Base-by-base conservation (phyloP, 2,888 invertebrate species). In the Metopia argyrocephala region DNA sequence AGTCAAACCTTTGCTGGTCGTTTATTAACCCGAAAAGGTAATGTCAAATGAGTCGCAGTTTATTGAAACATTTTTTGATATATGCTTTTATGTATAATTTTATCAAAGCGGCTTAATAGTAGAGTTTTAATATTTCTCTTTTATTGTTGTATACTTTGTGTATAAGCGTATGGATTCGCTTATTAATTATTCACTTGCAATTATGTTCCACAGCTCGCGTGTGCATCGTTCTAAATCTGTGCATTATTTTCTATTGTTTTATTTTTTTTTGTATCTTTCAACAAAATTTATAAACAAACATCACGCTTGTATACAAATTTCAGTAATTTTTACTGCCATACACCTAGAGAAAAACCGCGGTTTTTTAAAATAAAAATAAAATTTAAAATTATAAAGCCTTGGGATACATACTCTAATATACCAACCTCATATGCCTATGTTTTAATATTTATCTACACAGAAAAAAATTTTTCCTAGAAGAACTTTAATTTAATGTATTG, bases 101-200 rank as follows among this genome's bases (percentile, higher is more conserved):
- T n/a, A n/a, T n/a, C n/a, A n/a, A n/a, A n/a, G n/a, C n/a, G n/a
- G n/a, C n/a, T n/a, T n/a, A n/a, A 31, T 3, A 31, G 7, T 31
- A 12, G 9, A 12, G 7, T 31, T 12, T 12, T 7, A 12, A 12
- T 31, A 3, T 31, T 31, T 31, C 31, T 31, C 28, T 28, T 3
- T 28, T 28, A 28, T 38, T 54, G 23, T 25, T 27, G 9, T 66
- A 21, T 38, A 18, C 38, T 54, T 6, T n/a, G 45, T 38, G 23
- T 46, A 56, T 56, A 50, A 59, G 25, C 56, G 50, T 31, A 3
- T 7, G 9, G 3, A 3, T 78, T 78, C 78, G 80, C 78, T 78
- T 70, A 78, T 81, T 81, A 81, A 78, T 85, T 82, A 84, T 82
- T 84, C 83, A 79, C 82, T 83, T 84, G 83, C 83, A 83, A 79